Evolutionary conservation across 2,888 invertebrate species (phyloP).

Genomic region (Kryphioiulus occultus): DNA sequence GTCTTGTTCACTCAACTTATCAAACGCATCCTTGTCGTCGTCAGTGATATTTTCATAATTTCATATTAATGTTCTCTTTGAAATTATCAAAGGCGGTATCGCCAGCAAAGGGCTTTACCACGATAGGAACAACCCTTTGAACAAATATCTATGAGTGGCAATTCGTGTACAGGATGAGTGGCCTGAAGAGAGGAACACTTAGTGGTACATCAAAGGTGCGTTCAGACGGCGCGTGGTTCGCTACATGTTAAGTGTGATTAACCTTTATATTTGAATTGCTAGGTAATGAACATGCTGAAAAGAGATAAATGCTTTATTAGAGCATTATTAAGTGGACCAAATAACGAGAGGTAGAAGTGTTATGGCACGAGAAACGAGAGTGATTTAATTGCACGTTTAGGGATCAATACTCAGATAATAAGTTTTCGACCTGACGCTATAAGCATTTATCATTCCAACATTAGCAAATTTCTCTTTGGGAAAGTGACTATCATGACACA

Average conservation of each 20-base stretch:
- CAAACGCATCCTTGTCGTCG: not conserved
- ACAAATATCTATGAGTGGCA: slow-evolving; percentile 5
- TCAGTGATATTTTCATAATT: slow-evolving; percentile 21
- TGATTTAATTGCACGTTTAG: no score
- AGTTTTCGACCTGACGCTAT: no score
- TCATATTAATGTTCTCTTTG: not conserved
- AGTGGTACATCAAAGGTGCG: not conserved
- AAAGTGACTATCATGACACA: no score
- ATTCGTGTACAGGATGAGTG: not conserved
- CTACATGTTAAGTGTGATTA: not conserved
- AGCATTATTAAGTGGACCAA: no score
- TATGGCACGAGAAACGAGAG: no score
- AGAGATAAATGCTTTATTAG: no score
- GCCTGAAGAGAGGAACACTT: not conserved
- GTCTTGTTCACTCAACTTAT: not conserved
- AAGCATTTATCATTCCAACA: no score
- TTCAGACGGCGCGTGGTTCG: not conserved
- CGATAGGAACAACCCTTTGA: slow-evolving; percentile 18
- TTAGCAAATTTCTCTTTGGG: no score
- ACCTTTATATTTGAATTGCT: not conserved
- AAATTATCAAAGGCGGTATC: not conserved
- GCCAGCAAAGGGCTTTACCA: slow-evolving; percentile 13
- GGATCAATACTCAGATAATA: no score
- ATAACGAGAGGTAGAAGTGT: no score
- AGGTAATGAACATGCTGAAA: not conserved